Evolutionary conservation across 2,797 vertebrate species (phyloP), one percentile per base, ranked within the genome.

Genomic region (Typhlichthys eigenmanni): DNA sequence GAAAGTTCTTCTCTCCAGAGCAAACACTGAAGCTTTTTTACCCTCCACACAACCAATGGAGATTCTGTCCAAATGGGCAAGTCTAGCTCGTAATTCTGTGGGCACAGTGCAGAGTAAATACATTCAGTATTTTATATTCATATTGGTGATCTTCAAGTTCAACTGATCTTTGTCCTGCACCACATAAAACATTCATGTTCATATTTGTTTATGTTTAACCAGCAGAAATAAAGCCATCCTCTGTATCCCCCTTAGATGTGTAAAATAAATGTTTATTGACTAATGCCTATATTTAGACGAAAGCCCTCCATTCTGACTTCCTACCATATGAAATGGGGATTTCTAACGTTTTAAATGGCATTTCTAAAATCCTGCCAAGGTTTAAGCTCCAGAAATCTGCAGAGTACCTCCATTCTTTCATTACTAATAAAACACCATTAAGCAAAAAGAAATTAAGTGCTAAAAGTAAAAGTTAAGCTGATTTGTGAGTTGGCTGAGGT

Each of bases 371-470:
- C 64, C 63, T 72, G 85, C 83, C 86, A 85, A 78, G 55, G 60
- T 52, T 61, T 72, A 70, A 80, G 79, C 78, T 81, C 59, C 76
- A 83, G 71, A 85, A 87, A 78, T 85, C 80, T 83, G 75, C 64
- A 87, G 86, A 87, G 83, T 88, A 80, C 75, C 74, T 88, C 69
- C 69, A 86, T 88, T 90, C 83, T 90, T 88, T 88, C 84, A 82
- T 87, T 85, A 80, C 85, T 88, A 89, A 86, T 89, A 90, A 86
- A 89, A 86, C 79, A 87, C 84, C 85, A 89, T 87, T 78, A 87
- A 79, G 82, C 72, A n/a, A 76, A 69, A 78, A 80, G 69, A 84
- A 88, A 88, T 88, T 78, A 87, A 87, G 85, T 88, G 83, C 84
- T 86, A 81, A 88, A 89, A 86, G 87, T 86, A 83, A 83, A 90